Base-by-base conservation (phyloP, 2,797 vertebrate genomes). In the Microctenopoma stevenorrisi region DNA sequence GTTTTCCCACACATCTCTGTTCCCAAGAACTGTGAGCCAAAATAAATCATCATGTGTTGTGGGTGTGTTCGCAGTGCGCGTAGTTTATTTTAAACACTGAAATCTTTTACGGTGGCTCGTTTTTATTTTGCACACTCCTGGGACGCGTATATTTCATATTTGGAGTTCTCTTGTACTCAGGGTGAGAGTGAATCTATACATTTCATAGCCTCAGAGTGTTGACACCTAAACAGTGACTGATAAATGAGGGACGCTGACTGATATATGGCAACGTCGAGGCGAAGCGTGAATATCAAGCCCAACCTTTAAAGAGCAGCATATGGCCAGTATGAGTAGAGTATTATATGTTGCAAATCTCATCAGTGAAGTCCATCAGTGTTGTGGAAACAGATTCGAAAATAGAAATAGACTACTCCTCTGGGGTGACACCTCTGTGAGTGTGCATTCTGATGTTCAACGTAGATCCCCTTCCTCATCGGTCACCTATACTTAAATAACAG, bases 1-100 rank as follows among this genome's bases (percentile, higher is more conserved):
- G 92, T 92, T 94, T 95, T 94, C 94, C 93, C 94, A 95, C 94
- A 96, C 90, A 91, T 94, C 90, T 93, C 90, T 94, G 90, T 87
- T 88, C 82, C 88, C 85, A 82, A 92, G 90, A 85, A 92, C 94
- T 91, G 52, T 78, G 84, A 96, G 95, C 92, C 66, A 74, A 68
- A 90, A 93, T 93, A 86, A 95, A 90, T 94, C 93, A 94, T 94
- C 93, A 58, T 66, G 33, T 35, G 52, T 37, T 15, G 14, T 38
- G 57, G 92, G 56, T 40, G 90, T 86, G 90, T 47, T 93, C 95
- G 92, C 93, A 95, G 93, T 15, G 37, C 4, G 37, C 11, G 12
- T 93, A 87, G 92, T 89, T 88, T 5, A 91, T 89, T 91, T 94
- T 93, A 42, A 42, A 42, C 12, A 42, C 12, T 42, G 13, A 42